These are phyloP conservation scores for Erebia epiphron DNA, from an alignment of 2,888 invertebrate species.

Conservation along the genomic window DNA sequence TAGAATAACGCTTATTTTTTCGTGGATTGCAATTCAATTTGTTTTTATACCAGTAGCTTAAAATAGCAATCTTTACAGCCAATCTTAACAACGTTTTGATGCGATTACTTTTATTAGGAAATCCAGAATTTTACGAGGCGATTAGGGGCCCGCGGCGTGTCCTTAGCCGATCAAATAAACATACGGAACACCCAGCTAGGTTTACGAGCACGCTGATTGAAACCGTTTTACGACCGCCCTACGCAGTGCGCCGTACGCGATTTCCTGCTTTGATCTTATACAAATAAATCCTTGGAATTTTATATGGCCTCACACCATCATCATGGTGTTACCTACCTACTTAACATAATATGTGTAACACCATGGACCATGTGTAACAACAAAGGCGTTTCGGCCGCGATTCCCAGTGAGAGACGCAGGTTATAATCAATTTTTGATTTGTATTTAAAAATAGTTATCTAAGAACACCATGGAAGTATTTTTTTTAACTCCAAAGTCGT, in stretches of 20 bases:
- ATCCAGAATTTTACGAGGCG: conserved; percentile 10
- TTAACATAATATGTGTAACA: background rate
- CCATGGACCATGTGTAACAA: too few relatives aligned
- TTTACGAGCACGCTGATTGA: conserved; percentile 30
- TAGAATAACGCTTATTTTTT: background rate
- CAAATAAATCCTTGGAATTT: conserved; percentile 6
- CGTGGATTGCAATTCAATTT: background rate
- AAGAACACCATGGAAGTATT: too few relatives aligned
- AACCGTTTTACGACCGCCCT: conserved; percentile 25
- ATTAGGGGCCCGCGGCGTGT: conserved; percentile 11
- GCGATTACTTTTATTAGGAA: conserved; percentile 10
- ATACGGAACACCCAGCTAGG: conserved; percentile 20
- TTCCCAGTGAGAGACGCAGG: too few relatives aligned
- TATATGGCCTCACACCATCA: background rate
- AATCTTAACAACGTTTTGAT: conserved; percentile 21
- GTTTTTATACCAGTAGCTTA: background rate
- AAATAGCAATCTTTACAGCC: background rate
- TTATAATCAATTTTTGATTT: too few relatives aligned
- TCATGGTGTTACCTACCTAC: background rate
- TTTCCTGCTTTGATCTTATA: conserved; percentile 18
- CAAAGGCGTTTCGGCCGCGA: too few relatives aligned
- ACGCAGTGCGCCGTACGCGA: background rate
- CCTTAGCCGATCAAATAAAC: conserved; percentile 20
- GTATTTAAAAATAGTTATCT: too few relatives aligned
- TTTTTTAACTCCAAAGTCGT: too few relatives aligned